phyloP scores from a whole-genome alignment of 2,113 vertebrate genomes.

The Otus sunia region DNA sequence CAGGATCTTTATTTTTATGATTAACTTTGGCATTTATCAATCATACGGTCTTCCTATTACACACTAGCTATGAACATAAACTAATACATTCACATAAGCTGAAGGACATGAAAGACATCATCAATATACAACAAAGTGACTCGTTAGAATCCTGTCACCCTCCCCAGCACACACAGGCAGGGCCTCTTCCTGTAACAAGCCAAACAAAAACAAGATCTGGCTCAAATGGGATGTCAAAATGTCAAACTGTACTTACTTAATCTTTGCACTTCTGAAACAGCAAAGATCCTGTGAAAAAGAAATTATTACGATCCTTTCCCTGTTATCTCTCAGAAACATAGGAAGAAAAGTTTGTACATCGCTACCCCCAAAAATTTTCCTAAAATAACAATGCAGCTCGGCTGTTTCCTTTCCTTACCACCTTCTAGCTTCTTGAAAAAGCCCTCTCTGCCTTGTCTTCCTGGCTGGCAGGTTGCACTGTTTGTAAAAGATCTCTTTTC shows the following conservation, averaged over 20 bases:
- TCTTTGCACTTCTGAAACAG: constrained; percentile 20
- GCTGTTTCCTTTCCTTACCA: not conserved
- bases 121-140: not conserved
- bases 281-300: not conserved
- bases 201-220: constrained; percentile 45
- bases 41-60: not conserved
- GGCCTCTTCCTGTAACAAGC: constrained; percentile 48
- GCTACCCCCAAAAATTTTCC: not conserved
- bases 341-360: not conserved
- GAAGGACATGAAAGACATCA: not conserved
- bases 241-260: constrained; percentile 28
- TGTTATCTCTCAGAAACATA: not conserved
- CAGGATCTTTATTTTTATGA: not conserved
- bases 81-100: not conserved
- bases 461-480: not conserved
- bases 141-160: not conserved
- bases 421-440: not conserved
- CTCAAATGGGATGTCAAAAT: constrained; percentile 41
- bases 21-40: not conserved
- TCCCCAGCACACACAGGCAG: not conserved
- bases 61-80: not conserved
- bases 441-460: not conserved
- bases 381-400: not conserved
- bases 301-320: not conserved
- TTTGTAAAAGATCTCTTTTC: not conserved